Percentiles rank a stretch among this genome's conserved stretches.
These are phyloP conservation scores for Muscina levida DNA, from an alignment of 2,888 invertebrate species.

Conservation along the genomic window DNA sequence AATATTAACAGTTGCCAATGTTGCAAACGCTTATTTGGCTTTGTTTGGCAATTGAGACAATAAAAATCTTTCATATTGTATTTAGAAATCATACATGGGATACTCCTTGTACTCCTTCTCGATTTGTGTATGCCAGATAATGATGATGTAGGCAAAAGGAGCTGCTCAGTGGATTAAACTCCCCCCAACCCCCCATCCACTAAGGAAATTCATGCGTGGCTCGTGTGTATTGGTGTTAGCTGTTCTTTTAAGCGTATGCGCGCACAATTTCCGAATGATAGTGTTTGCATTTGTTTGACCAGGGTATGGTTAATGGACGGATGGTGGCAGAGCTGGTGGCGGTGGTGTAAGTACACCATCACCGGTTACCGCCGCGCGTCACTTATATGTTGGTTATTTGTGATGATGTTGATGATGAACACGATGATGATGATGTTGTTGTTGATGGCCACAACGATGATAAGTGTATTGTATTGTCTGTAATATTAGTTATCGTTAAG, in stretches of 20 bases:
- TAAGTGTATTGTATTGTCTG: slow-evolving; percentile 18
- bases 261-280: slow-evolving; percentile 40
- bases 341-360: neutral
- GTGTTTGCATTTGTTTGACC: slow-evolving; percentile 31
- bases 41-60: slow-evolving; percentile 27
- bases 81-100: neutral
- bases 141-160: slow-evolving; percentile 1
- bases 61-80: slow-evolving; percentile 32
- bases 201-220: too few relatives aligned
- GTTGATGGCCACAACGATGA: too few relatives aligned
- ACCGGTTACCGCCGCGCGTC: neutral
- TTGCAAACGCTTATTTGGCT: neutral
- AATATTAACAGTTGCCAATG: slow-evolving; percentile 26
- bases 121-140: neutral
- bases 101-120: neutral
- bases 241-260: slow-evolving; percentile 32
- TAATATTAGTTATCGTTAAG: slow-evolving; percentile 55
- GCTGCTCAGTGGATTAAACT: slow-evolving; percentile 20
- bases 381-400: slow-evolving; percentile 48
- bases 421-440: slow-evolving; percentile 34
- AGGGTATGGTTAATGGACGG: neutral
- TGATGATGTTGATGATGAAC: slow-evolving; percentile 41
- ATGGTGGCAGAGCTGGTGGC: neutral
- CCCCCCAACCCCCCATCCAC: too few relatives aligned
- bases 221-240: slow-evolving; percentile 46